phyloP scores from a whole-genome alignment of 1,140 invertebrate species.

The Meloidogyne hapla region DNA sequence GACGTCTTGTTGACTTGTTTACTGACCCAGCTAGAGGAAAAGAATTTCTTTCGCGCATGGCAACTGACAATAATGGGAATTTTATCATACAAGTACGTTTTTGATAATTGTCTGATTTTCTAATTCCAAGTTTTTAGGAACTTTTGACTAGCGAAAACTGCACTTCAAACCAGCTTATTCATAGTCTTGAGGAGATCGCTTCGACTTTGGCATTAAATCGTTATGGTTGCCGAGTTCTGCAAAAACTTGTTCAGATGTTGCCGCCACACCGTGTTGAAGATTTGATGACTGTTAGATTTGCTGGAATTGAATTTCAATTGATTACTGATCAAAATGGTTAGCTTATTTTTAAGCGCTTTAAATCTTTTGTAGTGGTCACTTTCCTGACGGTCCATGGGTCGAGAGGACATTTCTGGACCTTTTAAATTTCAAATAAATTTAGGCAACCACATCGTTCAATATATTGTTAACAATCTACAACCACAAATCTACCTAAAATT shows the following conservation, averaged over 20 bases:
- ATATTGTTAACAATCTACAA: neutral
- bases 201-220: neutral
- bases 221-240: neutral
- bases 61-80: neutral
- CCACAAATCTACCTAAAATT: slow-evolving; percentile 1
- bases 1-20: neutral
- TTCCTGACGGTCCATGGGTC: no score
- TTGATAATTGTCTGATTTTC: neutral
- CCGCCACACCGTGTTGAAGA: neutral
- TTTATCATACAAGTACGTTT: neutral
- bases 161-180: neutral
- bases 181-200: neutral
- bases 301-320: neutral
- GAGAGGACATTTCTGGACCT: no score
- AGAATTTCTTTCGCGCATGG: neutral
- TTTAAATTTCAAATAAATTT: no score
- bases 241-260: neutral
- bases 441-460: neutral
- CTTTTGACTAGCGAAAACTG: neutral
- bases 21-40: neutral
- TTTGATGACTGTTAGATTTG: neutral
- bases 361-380: no score
- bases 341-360: neutral
- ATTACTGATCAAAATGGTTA: neutral
- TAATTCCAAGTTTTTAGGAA: neutral